Percentiles rank a stretch among this genome's conserved stretches.
Conservation (phyloP, 1,140 invertebrate genomes). For the Panulirus ornatus region DNA sequence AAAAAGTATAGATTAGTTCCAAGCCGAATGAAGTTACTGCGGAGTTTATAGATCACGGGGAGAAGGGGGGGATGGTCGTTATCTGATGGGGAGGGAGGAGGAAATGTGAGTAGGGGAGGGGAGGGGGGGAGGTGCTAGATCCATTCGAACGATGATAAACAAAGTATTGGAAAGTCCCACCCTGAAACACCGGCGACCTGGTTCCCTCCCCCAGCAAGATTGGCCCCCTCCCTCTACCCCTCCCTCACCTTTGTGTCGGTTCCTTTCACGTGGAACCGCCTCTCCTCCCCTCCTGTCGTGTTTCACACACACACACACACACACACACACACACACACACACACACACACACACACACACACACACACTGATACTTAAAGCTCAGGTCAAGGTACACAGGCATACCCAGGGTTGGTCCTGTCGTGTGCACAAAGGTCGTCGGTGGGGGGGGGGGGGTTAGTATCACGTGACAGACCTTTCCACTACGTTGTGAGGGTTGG, state of each 20-base stretch:
- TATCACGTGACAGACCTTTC: too few species aligned
- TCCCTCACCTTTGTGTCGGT: background rate
- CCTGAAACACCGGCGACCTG: background rate
- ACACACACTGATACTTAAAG: background rate
- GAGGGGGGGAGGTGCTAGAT: background rate
- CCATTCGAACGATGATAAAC: too few species aligned
- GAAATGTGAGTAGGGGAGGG: background rate
- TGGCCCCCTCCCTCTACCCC: background rate
- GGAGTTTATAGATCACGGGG: too few species aligned
- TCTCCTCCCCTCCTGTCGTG: background rate
- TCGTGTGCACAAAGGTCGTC: too few species aligned
- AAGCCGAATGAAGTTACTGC: too few species aligned
- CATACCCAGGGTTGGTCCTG: too few species aligned
- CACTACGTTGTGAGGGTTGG: too few species aligned
- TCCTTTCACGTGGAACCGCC: background rate
- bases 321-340: conserved; percentile 36
- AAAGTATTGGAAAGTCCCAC: too few species aligned
- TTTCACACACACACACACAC: conserved; percentile 37
- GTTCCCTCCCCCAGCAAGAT: background rate
- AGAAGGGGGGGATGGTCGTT: background rate
- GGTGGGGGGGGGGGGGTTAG: too few species aligned
- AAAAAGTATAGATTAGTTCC: too few species aligned
- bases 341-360: conserved; percentile 8
- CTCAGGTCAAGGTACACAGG: too few species aligned
- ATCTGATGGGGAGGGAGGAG: background rate